A percentile compares a stretch with the other conserved stretches of the same genome.
Conservation (phyloP, 1,140 invertebrate genomes). For the Subanguina moxae region DNA sequence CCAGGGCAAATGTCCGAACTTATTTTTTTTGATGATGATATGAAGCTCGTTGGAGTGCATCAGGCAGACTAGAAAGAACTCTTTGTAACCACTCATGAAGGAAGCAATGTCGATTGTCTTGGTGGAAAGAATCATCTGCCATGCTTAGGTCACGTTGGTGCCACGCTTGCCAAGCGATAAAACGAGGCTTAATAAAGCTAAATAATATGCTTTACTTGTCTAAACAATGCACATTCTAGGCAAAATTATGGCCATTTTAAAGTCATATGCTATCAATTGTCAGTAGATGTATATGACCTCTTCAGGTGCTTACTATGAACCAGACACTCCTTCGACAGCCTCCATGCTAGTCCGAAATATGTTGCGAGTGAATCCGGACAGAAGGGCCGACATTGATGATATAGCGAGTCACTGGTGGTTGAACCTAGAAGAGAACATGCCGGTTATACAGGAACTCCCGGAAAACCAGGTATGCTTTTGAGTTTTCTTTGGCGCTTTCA, state of each 20-base stretch:
- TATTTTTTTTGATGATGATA: too few relatives aligned
- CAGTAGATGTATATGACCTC: conserved; percentile 80
- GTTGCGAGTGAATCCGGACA: conserved; percentile 81
- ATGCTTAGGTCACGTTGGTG: too few relatives aligned
- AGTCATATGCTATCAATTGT: background rate
- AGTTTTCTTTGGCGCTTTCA: conserved; percentile 17
- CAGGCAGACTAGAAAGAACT: too few relatives aligned
- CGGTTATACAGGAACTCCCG: conserved; percentile 58
- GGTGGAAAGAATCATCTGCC: too few relatives aligned
- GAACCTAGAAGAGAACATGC: conserved; percentile 69
- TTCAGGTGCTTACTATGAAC: conserved; percentile 92
- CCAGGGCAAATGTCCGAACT: too few relatives aligned
- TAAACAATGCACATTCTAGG: too few relatives aligned
- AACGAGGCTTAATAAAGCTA: too few relatives aligned
- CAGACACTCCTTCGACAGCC: conserved; percentile 87
- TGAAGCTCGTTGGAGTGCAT: too few relatives aligned
- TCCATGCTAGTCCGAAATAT: conserved; percentile 88
- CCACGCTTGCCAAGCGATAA: too few relatives aligned
- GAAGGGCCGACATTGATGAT: conserved; percentile 83
- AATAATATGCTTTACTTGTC: background rate
- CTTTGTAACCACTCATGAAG: too few relatives aligned
- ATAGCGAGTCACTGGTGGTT: conserved; percentile 89
- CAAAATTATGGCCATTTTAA: too few relatives aligned
- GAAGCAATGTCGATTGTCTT: too few relatives aligned
- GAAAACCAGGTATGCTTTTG: conserved; percentile 54